These are phyloP conservation scores for Orbicella faveolata DNA, from an alignment of 64 coral and sea anemone species.

Conservation along the genomic window DNA sequence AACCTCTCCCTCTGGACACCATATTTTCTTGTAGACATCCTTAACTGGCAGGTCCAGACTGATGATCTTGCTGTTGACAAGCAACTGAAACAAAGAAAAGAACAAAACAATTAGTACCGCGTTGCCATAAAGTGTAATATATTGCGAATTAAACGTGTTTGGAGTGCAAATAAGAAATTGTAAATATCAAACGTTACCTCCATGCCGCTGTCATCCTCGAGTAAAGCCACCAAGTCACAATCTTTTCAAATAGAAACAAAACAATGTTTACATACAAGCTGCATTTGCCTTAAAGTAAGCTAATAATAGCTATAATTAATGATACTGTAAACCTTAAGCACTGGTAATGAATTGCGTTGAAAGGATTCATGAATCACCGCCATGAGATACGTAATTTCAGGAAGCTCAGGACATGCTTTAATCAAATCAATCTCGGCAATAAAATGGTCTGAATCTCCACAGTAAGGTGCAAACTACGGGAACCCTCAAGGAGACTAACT, in stretches of 20 bases:
- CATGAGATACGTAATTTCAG: too few species aligned
- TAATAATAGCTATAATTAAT: too few species aligned
- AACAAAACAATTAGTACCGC: neutral
- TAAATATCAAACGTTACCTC: conserved; percentile 59
- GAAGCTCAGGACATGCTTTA: too few species aligned
- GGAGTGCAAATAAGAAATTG: neutral
- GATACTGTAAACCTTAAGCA: too few species aligned
- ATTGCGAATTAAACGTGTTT: neutral
- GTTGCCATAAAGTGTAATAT: neutral
- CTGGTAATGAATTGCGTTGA: too few species aligned
- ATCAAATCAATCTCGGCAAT: too few species aligned
- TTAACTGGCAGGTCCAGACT: conserved; percentile 94
- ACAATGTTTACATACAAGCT: neutral
- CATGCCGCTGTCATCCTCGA: conserved; percentile 99
- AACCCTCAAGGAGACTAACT: too few species aligned
- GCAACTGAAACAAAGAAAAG: conserved; percentile 46
- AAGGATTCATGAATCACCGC: too few species aligned
- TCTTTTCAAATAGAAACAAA: conserved; percentile 50
- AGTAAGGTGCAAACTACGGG: too few species aligned
- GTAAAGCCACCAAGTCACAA: conserved; percentile 92
- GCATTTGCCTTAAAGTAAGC: too few species aligned
- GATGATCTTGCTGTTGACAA: conserved; percentile 97
- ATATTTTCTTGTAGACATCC: conserved; percentile 99
- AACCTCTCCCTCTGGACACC: conserved; percentile 96
- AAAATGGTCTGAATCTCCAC: too few species aligned